Percentiles rank a stretch among this genome's conserved stretches.
phyloP scores from a whole-genome alignment of 1,140 invertebrate species.

The Dendroctonus ponderosae region DNA sequence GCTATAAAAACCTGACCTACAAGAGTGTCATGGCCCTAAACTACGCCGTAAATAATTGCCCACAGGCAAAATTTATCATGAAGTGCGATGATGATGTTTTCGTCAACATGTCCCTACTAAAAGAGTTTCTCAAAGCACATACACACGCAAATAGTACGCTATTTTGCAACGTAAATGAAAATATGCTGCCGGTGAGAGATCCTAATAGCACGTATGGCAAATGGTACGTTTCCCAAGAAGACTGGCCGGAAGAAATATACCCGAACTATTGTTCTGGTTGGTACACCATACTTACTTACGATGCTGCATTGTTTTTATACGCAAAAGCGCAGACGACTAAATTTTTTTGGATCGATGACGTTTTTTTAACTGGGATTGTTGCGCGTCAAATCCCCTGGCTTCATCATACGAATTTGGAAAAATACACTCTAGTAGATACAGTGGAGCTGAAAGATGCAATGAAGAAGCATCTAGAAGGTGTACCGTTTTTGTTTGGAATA shows the following conservation, averaged over 20 bases:
- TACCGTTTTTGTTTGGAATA: slow-evolving; percentile 38
- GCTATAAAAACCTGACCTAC: slow-evolving; percentile 82
- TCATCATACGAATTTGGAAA: slow-evolving; percentile 52
- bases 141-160: slow-evolving; percentile 57
- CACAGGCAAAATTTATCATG: slow-evolving; percentile 66
- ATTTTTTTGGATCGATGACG: slow-evolving; percentile 83
- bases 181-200: slow-evolving; percentile 57
- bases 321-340: slow-evolving; percentile 28
- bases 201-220: slow-evolving; percentile 61
- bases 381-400: slow-evolving; percentile 60
- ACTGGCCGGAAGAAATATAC: slow-evolving; percentile 65
- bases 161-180: slow-evolving; percentile 56
- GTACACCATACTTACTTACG: slow-evolving; percentile 67
- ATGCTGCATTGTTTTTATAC: slow-evolving; percentile 61
- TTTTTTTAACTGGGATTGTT: slow-evolving; percentile 73
- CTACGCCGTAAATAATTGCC: slow-evolving; percentile 70
- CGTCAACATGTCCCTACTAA: slow-evolving; percentile 65
- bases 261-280: slow-evolving; percentile 69
- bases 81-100: slow-evolving; percentile 80
- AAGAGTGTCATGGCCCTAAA: slow-evolving; percentile 82
- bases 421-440: slow-evolving; percentile 40
- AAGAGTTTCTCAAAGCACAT: slow-evolving; percentile 61
- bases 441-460: slow-evolving; percentile 12
- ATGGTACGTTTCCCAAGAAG: slow-evolving; percentile 70
- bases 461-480: slow-evolving; percentile 8